Evolutionary conservation across 2,797 vertebrate genomes (phyloP), one percentile per base, ranked within the genome.

Genomic region (Petrocephalus sullivani): DNA sequence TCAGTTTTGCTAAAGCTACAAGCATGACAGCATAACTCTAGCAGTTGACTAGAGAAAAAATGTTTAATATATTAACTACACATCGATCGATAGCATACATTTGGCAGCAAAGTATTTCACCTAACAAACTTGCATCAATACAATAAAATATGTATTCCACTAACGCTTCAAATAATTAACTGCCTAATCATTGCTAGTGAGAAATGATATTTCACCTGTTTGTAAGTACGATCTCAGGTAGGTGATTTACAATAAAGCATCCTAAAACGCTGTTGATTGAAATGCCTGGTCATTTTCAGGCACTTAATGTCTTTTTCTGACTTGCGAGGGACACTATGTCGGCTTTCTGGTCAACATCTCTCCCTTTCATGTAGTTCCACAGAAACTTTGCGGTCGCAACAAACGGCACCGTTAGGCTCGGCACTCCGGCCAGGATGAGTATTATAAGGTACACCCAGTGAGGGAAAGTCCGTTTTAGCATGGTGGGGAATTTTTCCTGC

Each of bases 341-440:
- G 16, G 37, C 33, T 78, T n/a, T 78, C 16, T 46, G 71, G 7
- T 78, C 37, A 46, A 9, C 37, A 8, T 46, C 37, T n/a, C 46
- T n/a, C 19, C 37, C 16, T 46, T 46, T 78, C 16, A 88, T 94
- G 89, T 0, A 58, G 28, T 28, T 96, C 88, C 93, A 93, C 91
- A 98, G 93, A 91, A 93, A 89, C 92, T 95, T 97, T 93, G 93
- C 96, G 91, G 97, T n/a, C 14, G 96, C 96, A 6, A 94, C 93
- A 5, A 0, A 0, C 0, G 97, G 97, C 85, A 98, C 95, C 87
- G 4, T 0, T 89, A 99, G 92, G 93, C 96, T 94, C 1, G 98
- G 98, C 71, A 96, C 12, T n/a, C 98, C 98, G 0, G 96, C 95
- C 0, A 99, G 89, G 41, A 97, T 16, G 37, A 98, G 96, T 90